Conservation (phyloP, 2,888 invertebrate species). For the Melanostoma scalare region DNA sequence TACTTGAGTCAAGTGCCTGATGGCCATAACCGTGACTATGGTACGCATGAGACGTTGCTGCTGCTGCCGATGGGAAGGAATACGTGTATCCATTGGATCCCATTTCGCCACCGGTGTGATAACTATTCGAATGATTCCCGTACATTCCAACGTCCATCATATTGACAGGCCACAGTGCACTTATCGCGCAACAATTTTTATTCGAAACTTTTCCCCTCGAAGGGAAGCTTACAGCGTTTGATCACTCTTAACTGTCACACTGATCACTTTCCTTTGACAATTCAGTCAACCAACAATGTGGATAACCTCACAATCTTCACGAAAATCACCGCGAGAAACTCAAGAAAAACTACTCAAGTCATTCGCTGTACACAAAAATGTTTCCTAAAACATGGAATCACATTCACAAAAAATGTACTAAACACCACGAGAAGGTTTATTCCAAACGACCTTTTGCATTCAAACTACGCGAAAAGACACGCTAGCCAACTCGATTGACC, state of each 20-base stretch:
- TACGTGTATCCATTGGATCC: conserved; percentile 78
- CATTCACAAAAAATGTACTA: not conserved
- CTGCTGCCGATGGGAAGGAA: conserved; percentile 77
- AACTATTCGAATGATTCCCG: conserved; percentile 81
- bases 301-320: conserved; percentile 15
- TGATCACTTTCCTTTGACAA: conserved; percentile 18
- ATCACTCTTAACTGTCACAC: not conserved
- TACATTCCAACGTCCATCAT: conserved; percentile 83
- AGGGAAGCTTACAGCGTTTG: conserved; percentile 22
- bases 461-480: conserved; percentile 20
- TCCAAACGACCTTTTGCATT: not conserved
- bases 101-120: conserved; percentile 76
- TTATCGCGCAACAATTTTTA: conserved; percentile 50
- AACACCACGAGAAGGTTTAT: not conserved
- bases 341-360: too few relatives aligned
- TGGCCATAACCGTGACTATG: conserved; percentile 77
- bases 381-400: not conserved
- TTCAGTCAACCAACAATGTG: conserved; percentile 18
- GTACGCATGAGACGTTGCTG: conserved; percentile 75
- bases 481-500: conserved; percentile 9
- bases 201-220: conserved; percentile 24
- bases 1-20: conserved; percentile 74
- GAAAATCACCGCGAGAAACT: too few relatives aligned
- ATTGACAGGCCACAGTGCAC: conserved; percentile 76
- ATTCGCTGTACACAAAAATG: too few relatives aligned